Evolutionary conservation across 1,140 invertebrate genomes (phyloP), one percentile per base, ranked within the genome.

Genomic region (Dendroctonus ponderosae): DNA sequence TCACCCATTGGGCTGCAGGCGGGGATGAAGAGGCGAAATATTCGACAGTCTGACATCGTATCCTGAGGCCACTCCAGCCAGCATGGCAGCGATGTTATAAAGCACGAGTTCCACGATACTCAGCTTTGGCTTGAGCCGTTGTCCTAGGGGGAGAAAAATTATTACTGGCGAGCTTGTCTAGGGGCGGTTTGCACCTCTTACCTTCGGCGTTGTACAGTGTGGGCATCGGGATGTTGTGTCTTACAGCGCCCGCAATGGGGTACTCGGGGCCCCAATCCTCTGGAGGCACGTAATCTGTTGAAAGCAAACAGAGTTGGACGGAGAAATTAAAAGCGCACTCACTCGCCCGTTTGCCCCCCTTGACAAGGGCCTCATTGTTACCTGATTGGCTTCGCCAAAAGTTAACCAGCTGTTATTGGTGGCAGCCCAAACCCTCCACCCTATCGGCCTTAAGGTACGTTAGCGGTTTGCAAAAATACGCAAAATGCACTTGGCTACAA

Each of bases 21-120:
- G 85, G 5, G 92, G 92, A 82, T 94, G 92, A 66, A 94, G 82
- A 0, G 91, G 89, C 65, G 89, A 89, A 54, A 93, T 85, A 76
- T 94, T 93, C 37, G 91, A 91, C 75, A 94, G 84, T 72, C 93
- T 84, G 26, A 98, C 88, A 81, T 97, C 94, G 75, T 93, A 96
- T 0, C 94, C 95, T 38, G 91, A 89, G 0, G 89, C 93, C 9
- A 97, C 89, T 15, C 91, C 87, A 0, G 93, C 94, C 68, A 97
- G 79, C 80, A 96, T 86, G 7, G 93, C 90, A 38, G 91, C 92
- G 80, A 96, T 93, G 77, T 96, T 94, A 80, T 93, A 96, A 58
- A 97, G 81, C 9, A 91, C 86, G 74, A 90, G 79, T 77, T 96
- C 92, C 63, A 94, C 87, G 71, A 91, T 87, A 62, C 90, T 88